These are phyloP conservation scores for Colletes collaris DNA, from an alignment of 2,888 invertebrate genomes.

Conservation along the genomic window DNA sequence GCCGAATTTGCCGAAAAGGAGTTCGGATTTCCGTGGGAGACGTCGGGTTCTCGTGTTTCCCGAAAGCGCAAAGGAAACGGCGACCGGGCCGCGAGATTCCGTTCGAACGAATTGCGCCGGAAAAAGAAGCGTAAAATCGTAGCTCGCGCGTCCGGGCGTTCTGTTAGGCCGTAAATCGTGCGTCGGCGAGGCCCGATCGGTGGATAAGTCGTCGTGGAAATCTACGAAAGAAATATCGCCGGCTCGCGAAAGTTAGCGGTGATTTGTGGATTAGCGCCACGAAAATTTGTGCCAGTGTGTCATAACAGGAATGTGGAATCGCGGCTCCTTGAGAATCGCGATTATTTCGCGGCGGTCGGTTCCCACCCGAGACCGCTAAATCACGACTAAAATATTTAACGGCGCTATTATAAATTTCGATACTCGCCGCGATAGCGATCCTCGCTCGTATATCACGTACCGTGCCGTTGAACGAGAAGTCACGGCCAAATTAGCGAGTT, in stretches of 20 bases:
- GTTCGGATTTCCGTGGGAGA: conserved; percentile 13
- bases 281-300: conserved; percentile 61
- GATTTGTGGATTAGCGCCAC: conserved; percentile 51
- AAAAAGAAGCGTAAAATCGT: conserved; percentile 1
- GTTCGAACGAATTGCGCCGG: neutral
- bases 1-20: neutral
- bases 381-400: conserved; percentile 52
- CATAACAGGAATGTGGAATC: conserved; percentile 51
- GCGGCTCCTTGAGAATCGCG: conserved; percentile 35
- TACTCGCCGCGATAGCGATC: conserved; percentile 45
- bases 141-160: neutral
- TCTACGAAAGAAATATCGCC: conserved; percentile 38
- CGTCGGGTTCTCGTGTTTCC: conserved; percentile 27
- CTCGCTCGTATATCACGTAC: conserved; percentile 24
- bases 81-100: neutral
- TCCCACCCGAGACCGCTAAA: conserved; percentile 36
- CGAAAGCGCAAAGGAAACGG: neutral
- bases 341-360: conserved; percentile 28
- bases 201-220: conserved; percentile 48
- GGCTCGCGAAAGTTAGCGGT: conserved; percentile 33
- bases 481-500: conserved; percentile 17
- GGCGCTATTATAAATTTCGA: conserved; percentile 49
- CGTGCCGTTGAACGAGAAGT: conserved; percentile 10
- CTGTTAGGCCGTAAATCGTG: conserved; percentile 40
- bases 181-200: conserved; percentile 30